phyloP scores from a whole-genome alignment of 2,113 vertebrate species.

The Hassar affinis region DNA sequence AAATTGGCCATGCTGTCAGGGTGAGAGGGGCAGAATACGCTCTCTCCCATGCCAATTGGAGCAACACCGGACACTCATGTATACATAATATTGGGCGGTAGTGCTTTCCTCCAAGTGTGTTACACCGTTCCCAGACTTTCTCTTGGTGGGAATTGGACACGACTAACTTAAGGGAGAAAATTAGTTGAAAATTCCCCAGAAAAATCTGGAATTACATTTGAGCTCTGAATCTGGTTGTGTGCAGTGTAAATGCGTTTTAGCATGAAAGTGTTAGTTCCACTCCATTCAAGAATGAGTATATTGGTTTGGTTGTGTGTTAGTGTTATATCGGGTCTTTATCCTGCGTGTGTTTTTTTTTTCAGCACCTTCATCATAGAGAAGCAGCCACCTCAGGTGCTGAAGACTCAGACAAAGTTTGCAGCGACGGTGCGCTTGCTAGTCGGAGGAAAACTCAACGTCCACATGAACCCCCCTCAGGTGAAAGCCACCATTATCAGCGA shows the following conservation, averaged over 20 bases:
- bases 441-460: slow-evolving; percentile 92
- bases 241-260: background rate
- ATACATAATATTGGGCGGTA: too few relatives aligned
- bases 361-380: slow-evolving; percentile 99
- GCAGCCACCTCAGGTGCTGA: slow-evolving; percentile 95
- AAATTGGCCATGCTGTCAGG: too few relatives aligned
- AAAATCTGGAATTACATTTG: background rate
- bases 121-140: too few relatives aligned
- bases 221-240: background rate
- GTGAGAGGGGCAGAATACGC: too few relatives aligned
- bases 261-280: background rate
- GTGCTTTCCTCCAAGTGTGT: too few relatives aligned
- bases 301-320: slow-evolving; percentile 66
- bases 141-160: too few relatives aligned
- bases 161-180: too few relatives aligned
- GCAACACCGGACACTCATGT: too few relatives aligned
- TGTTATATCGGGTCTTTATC: background rate
- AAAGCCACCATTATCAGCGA: slow-evolving; percentile 98
- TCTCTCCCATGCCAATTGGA: too few relatives aligned
- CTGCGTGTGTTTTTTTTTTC: slow-evolving; percentile 45
- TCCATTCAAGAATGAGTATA: background rate
- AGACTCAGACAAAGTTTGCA: slow-evolving; percentile 97
- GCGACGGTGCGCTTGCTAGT: slow-evolving; percentile 93
- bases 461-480: slow-evolving; percentile 98
- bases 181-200: too few relatives aligned